These are phyloP conservation scores for Ormyrus labotus DNA, from an alignment of 2,888 invertebrate species.

Conservation along the genomic window DNA sequence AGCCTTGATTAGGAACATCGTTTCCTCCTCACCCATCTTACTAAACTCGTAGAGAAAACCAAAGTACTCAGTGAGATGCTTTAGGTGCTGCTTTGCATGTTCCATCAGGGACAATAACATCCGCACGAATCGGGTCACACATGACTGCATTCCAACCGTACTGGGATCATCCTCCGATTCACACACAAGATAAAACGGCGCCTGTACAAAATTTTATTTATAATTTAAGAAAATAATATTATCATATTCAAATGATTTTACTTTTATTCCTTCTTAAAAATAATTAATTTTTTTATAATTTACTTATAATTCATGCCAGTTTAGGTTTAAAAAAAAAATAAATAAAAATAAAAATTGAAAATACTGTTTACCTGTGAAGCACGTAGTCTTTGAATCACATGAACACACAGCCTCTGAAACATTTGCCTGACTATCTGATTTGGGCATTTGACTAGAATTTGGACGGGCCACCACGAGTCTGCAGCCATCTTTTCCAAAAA, in stretches of 20 bases:
- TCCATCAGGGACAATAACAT: conserved; percentile 92
- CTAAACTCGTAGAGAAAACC: conserved; percentile 94
- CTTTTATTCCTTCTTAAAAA: no score
- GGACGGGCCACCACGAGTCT: conserved; percentile 96
- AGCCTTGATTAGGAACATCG: conserved; percentile 89
- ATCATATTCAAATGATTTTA: no score
- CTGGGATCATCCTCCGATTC: conserved; percentile 78
- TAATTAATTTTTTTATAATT: no score
- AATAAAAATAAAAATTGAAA: background rate
- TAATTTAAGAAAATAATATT: background rate
- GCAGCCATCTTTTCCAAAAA: conserved; percentile 95
- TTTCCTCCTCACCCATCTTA: conserved; percentile 96
- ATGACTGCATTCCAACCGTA: conserved; percentile 85
- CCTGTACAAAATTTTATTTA: conserved; percentile 59
- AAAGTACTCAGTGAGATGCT: conserved; percentile 95
- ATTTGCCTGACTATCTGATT: conserved; percentile 98
- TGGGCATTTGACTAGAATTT: conserved; percentile 95
- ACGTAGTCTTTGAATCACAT: conserved; percentile 92
- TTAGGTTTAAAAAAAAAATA: background rate
- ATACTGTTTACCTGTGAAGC: conserved; percentile 77
- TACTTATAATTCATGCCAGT: background rate
- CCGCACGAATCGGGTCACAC: conserved; percentile 94
- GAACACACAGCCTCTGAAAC: conserved; percentile 96
- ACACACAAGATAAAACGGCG: conserved; percentile 81
- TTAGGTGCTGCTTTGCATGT: conserved; percentile 89